Percentiles rank a stretch among this genome's conserved stretches.
phyloP scores from a whole-genome alignment of 2,888 invertebrate species.

The Heliconius charithonia region DNA sequence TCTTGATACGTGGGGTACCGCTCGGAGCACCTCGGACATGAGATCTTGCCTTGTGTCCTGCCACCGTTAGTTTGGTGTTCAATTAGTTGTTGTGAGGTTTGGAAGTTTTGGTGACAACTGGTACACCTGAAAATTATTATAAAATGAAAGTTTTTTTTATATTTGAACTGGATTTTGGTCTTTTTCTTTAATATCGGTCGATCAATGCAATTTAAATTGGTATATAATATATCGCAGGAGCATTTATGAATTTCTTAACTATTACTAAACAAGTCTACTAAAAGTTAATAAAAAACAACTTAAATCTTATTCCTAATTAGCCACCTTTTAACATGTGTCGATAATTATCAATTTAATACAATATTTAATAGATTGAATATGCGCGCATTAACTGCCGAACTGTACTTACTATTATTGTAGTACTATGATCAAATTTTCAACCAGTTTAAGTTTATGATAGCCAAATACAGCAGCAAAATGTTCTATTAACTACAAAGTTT shows the following conservation, averaged over 20 bases:
- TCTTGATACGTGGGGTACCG: constrained; percentile 76
- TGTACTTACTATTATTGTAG: neutral
- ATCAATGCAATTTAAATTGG: neutral
- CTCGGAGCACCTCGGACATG: constrained; percentile 73
- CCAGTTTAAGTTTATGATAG: constrained; percentile 2
- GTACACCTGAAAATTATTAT: constrained; percentile 61
- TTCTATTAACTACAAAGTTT: constrained; percentile 10
- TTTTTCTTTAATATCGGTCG: neutral
- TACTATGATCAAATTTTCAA: neutral
- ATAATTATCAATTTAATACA: neutral
- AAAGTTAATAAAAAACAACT: neutral
- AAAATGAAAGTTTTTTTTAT: neutral
- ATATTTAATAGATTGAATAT: neutral
- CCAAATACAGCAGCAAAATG: neutral
- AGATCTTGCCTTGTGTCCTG: constrained; percentile 72
- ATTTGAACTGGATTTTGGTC: neutral
- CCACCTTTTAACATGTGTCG: neutral
- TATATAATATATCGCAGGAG: neutral
- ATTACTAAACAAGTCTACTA: neutral
- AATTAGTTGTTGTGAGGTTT: constrained; percentile 71
- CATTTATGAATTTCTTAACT: too few relatives aligned
- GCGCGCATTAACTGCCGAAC: neutral
- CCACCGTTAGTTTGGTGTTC: constrained; percentile 78
- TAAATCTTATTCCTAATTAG: neutral
- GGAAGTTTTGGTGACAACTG: constrained; percentile 77